phyloP scores from a whole-genome alignment of 2,888 invertebrate species.

The Erebia palarica region DNA sequence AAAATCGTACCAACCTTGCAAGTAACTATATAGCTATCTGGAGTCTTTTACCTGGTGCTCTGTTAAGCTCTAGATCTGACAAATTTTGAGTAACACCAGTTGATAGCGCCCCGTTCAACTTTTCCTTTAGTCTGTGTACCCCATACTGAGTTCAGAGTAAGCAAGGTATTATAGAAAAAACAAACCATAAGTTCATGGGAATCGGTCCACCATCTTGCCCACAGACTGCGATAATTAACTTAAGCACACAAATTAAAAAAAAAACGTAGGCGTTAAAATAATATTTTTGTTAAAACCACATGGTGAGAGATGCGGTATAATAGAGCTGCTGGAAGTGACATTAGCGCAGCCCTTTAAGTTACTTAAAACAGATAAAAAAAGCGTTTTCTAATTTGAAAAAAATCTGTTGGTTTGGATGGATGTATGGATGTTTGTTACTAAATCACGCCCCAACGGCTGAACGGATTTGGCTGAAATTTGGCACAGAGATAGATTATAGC shows the following conservation, averaged over 20 bases:
- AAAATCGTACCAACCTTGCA: no score
- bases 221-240: conserved; percentile 53
- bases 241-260: conserved; percentile 58
- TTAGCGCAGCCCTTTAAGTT: background rate
- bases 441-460: no score
- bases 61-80: no score
- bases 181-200: conserved; percentile 51
- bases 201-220: conserved; percentile 49
- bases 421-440: no score
- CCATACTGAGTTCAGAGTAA: conserved; percentile 20
- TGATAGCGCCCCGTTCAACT: background rate
- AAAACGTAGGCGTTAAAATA: conserved; percentile 68
- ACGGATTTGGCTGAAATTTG: no score
- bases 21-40: no score
- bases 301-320: conserved; percentile 47
- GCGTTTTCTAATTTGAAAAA: no score
- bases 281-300: conserved; percentile 67
- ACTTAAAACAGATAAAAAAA: no score
- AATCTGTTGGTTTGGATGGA: no score
- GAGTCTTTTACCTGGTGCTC: no score
- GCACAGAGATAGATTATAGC: no score
- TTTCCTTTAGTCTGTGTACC: background rate
- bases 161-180: conserved; percentile 36
- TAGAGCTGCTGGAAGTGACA: conserved; percentile 55
- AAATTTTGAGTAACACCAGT: background rate